These are phyloP conservation scores for Drosophila ustulata DNA, from an alignment of 2,888 invertebrate species.

Conservation along the genomic window DNA sequence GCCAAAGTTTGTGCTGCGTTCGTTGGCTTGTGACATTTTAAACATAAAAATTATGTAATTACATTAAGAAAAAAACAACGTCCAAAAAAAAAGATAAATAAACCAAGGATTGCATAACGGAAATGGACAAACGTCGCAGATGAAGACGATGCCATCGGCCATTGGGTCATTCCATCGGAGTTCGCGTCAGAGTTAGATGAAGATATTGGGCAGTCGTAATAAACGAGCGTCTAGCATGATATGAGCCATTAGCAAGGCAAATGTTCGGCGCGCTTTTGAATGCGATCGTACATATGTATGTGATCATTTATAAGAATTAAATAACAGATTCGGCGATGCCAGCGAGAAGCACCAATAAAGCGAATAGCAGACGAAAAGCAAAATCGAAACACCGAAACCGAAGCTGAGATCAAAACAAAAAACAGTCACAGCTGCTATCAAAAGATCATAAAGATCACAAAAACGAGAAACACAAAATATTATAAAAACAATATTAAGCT, in stretches of 20 bases:
- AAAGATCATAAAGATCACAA: conserved; percentile 10
- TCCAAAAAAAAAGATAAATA: conserved; percentile 29
- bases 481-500: conserved; percentile 19
- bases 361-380: conserved; percentile 31
- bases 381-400: background rate
- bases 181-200: conserved; percentile 11
- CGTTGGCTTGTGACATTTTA: conserved; percentile 77
- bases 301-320: conserved; percentile 55
- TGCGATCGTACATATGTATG: conserved; percentile 15
- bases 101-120: conserved; percentile 51
- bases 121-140: conserved; percentile 37
- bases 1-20: conserved; percentile 40
- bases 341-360: conserved; percentile 41
- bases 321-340: conserved; percentile 45
- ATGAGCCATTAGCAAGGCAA: conserved; percentile 56
- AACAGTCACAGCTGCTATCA: conserved; percentile 19
- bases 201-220: conserved; percentile 35
- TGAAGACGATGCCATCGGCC: conserved; percentile 22
- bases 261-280: conserved; percentile 18
- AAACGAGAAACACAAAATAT: conserved; percentile 10
- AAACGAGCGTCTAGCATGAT: conserved; percentile 76
- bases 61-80: conserved; percentile 29
- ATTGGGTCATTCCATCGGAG: conserved; percentile 46
- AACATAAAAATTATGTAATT: conserved; percentile 71
- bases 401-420: conserved; percentile 13